These are phyloP conservation scores for Cynoglossus semilaevis DNA, from an alignment of 2,113 vertebrate genomes.

Conservation along the genomic window DNA sequence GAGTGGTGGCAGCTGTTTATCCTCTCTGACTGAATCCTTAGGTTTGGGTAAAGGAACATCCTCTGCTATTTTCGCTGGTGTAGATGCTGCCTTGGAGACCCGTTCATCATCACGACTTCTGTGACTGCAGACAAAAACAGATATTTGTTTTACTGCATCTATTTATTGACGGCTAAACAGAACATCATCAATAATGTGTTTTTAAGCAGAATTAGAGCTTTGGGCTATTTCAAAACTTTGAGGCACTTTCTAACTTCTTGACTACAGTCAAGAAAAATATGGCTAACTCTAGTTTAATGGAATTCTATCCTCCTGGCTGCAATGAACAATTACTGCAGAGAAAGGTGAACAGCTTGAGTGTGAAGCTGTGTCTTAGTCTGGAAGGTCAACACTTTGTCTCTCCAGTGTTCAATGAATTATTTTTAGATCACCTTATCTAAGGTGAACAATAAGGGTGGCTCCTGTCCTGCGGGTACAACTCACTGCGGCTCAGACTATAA, in stretches of 20 bases:
- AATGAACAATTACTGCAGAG: conserved; percentile 21
- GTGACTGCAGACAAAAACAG: conserved; percentile 74
- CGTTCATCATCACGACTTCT: conserved; percentile 93
- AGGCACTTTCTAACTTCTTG: conserved; percentile 13
- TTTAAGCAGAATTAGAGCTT: background rate
- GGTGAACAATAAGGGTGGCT: conserved; percentile 46
- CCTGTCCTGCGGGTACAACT: conserved; percentile 61
- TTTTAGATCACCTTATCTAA: conserved; percentile 71
- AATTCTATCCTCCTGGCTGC: conserved; percentile 6
- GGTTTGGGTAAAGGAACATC: conserved; percentile 79
- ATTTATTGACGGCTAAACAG: conserved; percentile 17
- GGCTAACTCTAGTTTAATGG: background rate
- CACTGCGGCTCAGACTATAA: conserved; percentile 3
- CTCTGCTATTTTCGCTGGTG: conserved; percentile 85
- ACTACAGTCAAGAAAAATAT: conserved; percentile 1
- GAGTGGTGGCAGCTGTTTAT: conserved; percentile 88
- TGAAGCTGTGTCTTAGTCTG: conserved; percentile 44
- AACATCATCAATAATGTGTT: conserved; percentile 37
- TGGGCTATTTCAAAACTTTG: conserved; percentile 11
- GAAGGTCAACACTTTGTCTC: conserved; percentile 70
- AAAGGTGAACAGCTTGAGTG: conserved; percentile 19
- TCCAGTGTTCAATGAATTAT: conserved; percentile 60
- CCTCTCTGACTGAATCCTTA: conserved; percentile 82
- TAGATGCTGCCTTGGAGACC: conserved; percentile 83
- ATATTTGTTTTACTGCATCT: conserved; percentile 7